Evolutionary conservation across 2,888 invertebrate species (phyloP), one percentile per base, ranked within the genome.

Genomic region (Helleia helle): DNA sequence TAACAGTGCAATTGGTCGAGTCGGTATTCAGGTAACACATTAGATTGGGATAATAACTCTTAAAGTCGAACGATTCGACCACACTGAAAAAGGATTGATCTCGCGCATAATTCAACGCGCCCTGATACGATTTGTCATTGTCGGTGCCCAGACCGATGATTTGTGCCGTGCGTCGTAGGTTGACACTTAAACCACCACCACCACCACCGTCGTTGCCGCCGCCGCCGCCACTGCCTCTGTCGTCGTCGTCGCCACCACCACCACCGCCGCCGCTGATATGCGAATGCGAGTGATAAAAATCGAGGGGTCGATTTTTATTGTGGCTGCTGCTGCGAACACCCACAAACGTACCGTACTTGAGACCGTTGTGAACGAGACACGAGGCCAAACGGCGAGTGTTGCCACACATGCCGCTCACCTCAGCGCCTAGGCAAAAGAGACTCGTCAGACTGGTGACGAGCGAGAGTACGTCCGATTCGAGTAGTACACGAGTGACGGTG

Each of bases 61-160:
- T n/a, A n/a, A n/a, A n/a, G n/a, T 36, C 36, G 22, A 36, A 36
- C 36, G 36, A 36, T n/a, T 36, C 36, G 24, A 36, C 36, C 11
- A 18, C 24, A 12, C 25, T 8, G 25, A 25, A 24, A 12, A 36
- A 25, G 24, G 12, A 11, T 12, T 24, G 13, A 13, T 34, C 31
- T 15, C 36, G 36, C 25, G 36, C 36, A 25, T 36, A 36, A 12
- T 36, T 36, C 25, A 36, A 25, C 8, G 36, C 36, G 13, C 36
- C 36, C 25, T 36, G 24, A 24, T 25, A 24, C 12, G 25, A 22
- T n/a, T 26, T 38, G 8, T 26, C 27, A 26, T 25, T 38, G 37
- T 9, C 26, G 14, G 37, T 38, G 26, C 26, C 37, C 37, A 38
- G 27, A 26, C 26, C 26, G n/a, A 27, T 11, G 37, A 27, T 27